phyloP scores from a whole-genome alignment of 2,888 invertebrate species.

The Chaetogeoica ovagalla region DNA sequence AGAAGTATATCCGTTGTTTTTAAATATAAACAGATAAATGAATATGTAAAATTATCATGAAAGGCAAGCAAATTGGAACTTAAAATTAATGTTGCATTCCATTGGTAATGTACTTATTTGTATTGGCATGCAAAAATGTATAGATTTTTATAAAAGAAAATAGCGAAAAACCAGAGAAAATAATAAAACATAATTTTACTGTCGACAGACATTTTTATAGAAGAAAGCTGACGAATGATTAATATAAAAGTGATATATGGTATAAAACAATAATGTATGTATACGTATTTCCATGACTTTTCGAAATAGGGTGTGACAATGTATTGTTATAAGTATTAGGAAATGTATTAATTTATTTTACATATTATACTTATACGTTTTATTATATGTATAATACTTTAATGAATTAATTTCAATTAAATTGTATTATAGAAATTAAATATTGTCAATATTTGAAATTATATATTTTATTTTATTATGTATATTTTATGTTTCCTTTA shows the following conservation, averaged over 20 bases:
- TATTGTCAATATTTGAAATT: not conserved
- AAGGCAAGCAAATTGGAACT: slow-evolving; percentile 16
- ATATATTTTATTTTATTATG: too few species aligned
- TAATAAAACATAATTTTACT: not conserved
- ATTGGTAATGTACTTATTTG: slow-evolving; percentile 22
- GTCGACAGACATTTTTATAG: not conserved
- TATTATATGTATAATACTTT: too few species aligned
- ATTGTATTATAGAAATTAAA: not conserved
- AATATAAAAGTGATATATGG: slow-evolving; percentile 22
- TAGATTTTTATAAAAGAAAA: slow-evolving; percentile 23
- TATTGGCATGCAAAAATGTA: slow-evolving; percentile 46
- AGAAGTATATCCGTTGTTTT: not conserved
- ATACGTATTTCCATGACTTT: slow-evolving; percentile 22
- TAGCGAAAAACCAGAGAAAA: slow-evolving; percentile 35
- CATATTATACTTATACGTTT: too few species aligned
- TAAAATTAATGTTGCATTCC: slow-evolving; percentile 17
- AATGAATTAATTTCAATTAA: too few species aligned
- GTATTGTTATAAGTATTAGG: not conserved
- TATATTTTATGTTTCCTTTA: too few species aligned
- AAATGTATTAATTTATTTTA: not conserved
- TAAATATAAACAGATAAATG: not conserved
- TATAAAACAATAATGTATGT: slow-evolving; percentile 21
- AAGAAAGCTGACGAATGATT: slow-evolving; percentile 36
- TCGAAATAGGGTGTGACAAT: slow-evolving; percentile 45
- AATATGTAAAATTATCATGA: slow-evolving; percentile 13